Base-by-base conservation (phyloP, 2,797 vertebrate species). In the Sebastes hubbsi region DNA sequence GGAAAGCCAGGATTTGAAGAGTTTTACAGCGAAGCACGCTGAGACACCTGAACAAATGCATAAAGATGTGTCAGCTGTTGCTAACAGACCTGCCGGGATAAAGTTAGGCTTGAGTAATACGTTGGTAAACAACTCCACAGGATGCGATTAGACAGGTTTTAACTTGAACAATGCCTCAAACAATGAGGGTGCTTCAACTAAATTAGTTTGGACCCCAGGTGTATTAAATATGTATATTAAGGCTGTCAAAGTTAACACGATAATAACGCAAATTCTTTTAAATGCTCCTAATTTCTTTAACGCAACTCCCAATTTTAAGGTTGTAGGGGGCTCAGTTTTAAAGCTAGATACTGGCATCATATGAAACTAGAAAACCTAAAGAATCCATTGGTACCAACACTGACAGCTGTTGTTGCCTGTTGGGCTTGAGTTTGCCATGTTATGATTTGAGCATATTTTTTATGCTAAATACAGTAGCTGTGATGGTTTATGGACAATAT, bases 1-100 rank as follows among this genome's bases (percentile, higher is more conserved):
- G 64, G 97, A 97, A 91, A 99, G 97, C 98, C 98, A 99, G 4
- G 98, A 98, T 95, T 99, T 98, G 94, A 99, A 99, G 85, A 99
- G 96, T 94, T 99, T 99, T 80, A 99, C 97, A 87, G 98, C 97
- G 86, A 99, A 99, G 92, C 95, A 96, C 82, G 98, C 97, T 38
- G 98, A 99, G 85, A 99, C 98, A 89, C 98, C 98, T 99, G 91
- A 84, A 79, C 85, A 91, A 92, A 92, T 86, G 89, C 73, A 90
- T 30, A 25, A 58, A 81, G 85, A 78, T 67, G 58, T 2, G 78
- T 90, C 88, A 91, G 83, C 88, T 91, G 94, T 67, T 88, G 67
- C 72, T 27, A 68, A 74, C 88, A 88, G 90, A 90, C 88, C 84
- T 84, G 80, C 87, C 34, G 36, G 86, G 86, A 90, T 93, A 71